A percentile compares a stretch with the other conserved stretches of the same genome.
phyloP scores from a whole-genome alignment of 1,140 invertebrate genomes.

The Leptinotarsa undecemlineata region DNA sequence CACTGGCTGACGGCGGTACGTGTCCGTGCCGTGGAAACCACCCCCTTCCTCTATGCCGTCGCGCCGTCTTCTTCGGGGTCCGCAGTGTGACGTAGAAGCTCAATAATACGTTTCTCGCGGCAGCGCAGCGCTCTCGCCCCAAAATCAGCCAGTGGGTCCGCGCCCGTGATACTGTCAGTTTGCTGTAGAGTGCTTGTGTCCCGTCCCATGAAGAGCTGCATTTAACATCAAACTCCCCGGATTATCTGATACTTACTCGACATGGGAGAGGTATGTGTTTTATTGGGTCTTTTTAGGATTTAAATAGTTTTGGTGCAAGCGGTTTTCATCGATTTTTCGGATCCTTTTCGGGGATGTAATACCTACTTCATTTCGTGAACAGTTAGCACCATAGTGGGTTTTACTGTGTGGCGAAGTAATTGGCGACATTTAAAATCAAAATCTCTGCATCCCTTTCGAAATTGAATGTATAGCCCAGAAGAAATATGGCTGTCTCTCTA shows the following conservation, averaged over 20 bases:
- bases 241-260: constrained; percentile 39
- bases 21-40: constrained; percentile 10
- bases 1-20: neutral
- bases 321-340: neutral
- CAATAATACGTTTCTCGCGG: constrained; percentile 49
- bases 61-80: constrained; percentile 43
- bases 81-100: constrained; percentile 55
- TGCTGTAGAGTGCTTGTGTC: constrained; percentile 42
- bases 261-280: constrained; percentile 52
- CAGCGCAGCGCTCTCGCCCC: constrained; percentile 44
- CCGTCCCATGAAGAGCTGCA: constrained; percentile 52
- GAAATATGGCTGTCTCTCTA: neutral
- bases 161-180: constrained; percentile 47
- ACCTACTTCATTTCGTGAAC: too few relatives aligned
- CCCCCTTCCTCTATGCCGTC: constrained; percentile 31
- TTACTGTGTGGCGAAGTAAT: neutral
- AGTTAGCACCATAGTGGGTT: too few relatives aligned
- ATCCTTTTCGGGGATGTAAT: constrained; percentile 5
- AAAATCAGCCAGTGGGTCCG: constrained; percentile 46
- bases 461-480: neutral
- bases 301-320: neutral
- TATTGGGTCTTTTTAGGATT: constrained; percentile 17
- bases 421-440: neutral
- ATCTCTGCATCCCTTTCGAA: neutral
- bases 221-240: constrained; percentile 49